Percentiles rank a stretch among this genome's conserved stretches.
phyloP scores from a whole-genome alignment of 2,888 invertebrate species.

The Hedychridium roseum region DNA sequence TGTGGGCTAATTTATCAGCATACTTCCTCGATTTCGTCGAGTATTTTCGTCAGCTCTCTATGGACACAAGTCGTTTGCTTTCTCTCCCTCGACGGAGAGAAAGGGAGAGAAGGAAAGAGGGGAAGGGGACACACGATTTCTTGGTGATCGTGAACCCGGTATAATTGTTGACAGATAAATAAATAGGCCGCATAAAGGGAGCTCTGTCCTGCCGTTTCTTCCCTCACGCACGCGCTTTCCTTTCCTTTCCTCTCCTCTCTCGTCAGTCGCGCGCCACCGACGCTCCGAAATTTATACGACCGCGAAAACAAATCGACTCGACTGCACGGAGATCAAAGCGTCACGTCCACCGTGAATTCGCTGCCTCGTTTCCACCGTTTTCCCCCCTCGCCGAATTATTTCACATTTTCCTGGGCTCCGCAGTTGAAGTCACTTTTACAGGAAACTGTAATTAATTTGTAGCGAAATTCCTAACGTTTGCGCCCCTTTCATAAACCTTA shows the following conservation, averaged over 20 bases:
- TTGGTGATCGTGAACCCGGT: conserved; percentile 41
- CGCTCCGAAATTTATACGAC: conserved; percentile 22
- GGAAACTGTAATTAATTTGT: too few species aligned
- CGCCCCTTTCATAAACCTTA: too few species aligned
- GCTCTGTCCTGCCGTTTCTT: conserved; percentile 41
- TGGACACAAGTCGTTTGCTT: not conserved
- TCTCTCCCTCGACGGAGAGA: conserved; percentile 2
- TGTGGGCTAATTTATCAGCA: too few species aligned
- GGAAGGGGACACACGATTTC: conserved; percentile 34
- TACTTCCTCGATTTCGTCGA: too few species aligned
- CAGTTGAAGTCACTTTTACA: too few species aligned
- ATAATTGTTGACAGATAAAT: conserved; percentile 62
- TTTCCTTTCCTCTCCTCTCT: conserved; percentile 1
- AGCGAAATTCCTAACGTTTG: too few species aligned
- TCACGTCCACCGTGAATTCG: too few species aligned
- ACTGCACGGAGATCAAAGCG: not conserved
- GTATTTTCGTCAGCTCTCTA: not conserved
- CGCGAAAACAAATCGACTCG: not conserved
- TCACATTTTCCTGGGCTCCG: too few species aligned
- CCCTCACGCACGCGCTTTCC: conserved; percentile 39
- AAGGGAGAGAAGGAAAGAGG: not conserved
- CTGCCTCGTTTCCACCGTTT: too few species aligned
- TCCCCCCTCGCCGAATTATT: too few species aligned
- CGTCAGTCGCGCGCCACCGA: conserved; percentile 38
- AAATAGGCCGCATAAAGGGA: conserved; percentile 56